These are phyloP conservation scores for Ceraclea dissimilis DNA, from an alignment of 2,888 invertebrate species.

Conservation along the genomic window DNA sequence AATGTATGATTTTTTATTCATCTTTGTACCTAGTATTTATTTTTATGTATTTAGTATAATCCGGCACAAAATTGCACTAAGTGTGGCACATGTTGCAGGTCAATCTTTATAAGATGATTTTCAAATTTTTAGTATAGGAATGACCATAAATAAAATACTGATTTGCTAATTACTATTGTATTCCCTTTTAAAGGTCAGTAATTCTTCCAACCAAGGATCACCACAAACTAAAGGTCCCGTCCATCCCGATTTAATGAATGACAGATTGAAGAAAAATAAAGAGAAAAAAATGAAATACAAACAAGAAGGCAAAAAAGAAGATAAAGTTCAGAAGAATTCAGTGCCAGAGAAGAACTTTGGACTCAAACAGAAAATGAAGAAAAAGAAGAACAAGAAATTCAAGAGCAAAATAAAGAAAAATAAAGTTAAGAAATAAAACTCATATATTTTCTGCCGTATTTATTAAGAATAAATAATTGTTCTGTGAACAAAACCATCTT, in stretches of 20 bases:
- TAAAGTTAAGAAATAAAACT: neutral
- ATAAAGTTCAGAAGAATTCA: neutral
- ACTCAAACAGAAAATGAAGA: slow-evolving; percentile 5
- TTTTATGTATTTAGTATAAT: neutral
- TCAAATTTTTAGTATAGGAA: too few species aligned
- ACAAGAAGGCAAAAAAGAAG: slow-evolving; percentile 6
- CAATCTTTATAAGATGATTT: too few species aligned
- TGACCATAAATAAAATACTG: too few species aligned
- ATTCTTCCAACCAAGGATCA: slow-evolving; percentile 4
- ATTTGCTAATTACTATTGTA: too few species aligned
- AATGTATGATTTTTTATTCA: slow-evolving; percentile 1
- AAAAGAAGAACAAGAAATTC: slow-evolving; percentile 6
- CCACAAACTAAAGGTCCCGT: slow-evolving; percentile 8
- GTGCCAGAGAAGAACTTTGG: neutral
- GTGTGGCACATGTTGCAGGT: too few species aligned
- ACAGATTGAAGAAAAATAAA: slow-evolving; percentile 10
- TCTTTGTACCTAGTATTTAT: neutral
- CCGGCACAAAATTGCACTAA: neutral
- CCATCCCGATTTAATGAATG: slow-evolving; percentile 14
- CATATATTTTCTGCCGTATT: neutral
- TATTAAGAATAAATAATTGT: too few species aligned
- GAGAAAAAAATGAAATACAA: slow-evolving; percentile 26
- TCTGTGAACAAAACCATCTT: too few species aligned
- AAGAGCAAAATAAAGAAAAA: neutral
- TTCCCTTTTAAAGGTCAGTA: slow-evolving; percentile 8